Base-by-base conservation (phyloP, 1,140 invertebrate genomes). In the Nautilus pompilius region DNA sequence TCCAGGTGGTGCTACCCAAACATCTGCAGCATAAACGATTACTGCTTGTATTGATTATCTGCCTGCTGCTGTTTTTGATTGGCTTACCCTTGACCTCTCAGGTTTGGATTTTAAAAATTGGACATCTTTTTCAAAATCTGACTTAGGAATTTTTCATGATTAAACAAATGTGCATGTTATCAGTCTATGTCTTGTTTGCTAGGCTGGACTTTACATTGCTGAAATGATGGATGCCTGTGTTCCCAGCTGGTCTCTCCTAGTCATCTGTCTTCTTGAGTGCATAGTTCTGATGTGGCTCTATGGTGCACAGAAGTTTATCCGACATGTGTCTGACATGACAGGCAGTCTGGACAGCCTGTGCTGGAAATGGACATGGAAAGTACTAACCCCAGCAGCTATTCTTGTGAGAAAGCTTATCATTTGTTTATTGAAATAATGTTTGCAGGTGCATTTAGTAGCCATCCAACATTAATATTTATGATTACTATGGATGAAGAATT, bases 241-340 rank as follows among this genome's bases (percentile, higher is more conserved):
- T 0, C 53, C 62, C 29, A 67, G 67, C 13, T 53, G 74, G 49
- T 60, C 64, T 22, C 64, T 70, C 45, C 74, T 70, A 17, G 24
- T 72, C 0, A 60, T 79, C n/a, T 68, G 65, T 22, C 29, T 73
- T 22, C 45, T 67, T 10, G 72, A 79, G 62, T 73, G 70, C 55
- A 26, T 76, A 24, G 53, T 69, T 0, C 49, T 76, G 8, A 74
- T 70, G 60, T 79, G 76, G 71, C 48, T 76, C 46, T 79, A 77
- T 65, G 75, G 77, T 4, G 74, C 71, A 4, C 67, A 69, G 24
- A 70, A 76, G 22, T 80, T 84, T 60, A 60, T 79, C 15, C 70
- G 77, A 41, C 75, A 83, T 48, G 68, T 80, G 24, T 66, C 71
- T 2, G 74, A 77, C 46, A 80, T 80, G 78, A 79, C 73, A 13